Evolutionary conservation across 2,113 vertebrate genomes (phyloP), one percentile per base, ranked within the genome.

Genomic region (Bettongia penicillata): DNA sequence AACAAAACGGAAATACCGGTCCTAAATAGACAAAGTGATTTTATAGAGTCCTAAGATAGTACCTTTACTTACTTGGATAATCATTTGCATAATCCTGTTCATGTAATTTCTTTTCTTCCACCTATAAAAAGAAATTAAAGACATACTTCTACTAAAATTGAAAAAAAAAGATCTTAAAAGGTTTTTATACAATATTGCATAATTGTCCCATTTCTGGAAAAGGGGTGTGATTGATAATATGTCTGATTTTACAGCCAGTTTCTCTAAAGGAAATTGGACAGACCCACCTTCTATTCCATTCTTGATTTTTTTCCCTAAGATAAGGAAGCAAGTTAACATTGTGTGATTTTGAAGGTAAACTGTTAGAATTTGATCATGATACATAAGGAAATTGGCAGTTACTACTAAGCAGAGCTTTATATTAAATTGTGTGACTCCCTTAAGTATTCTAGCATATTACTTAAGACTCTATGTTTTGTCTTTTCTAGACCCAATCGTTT

Each of bases 401-500:
- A 51, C 28, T 93, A 22, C 28, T 93, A 22, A 51, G 9, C 95
- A 16, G 90, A 24, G 3, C 91, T 90, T 47, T 49, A 77, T 23
- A 91, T 96, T 50, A 52, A 90, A 7, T 91, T 89, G 49, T 51
- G 11, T 92, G 28, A 12, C 91, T 96, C 91, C 25, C 55, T 3
- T 50, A 52, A 90, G 50, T 37, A 43, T 77, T 94, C 61, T 77
- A 26, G 92, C 93, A 0, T 94, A 47, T 95, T 94, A 6, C 91
- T 89, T 98, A 51, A 97, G 55, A 89, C 50, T 68, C 90, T 97
- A 7, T 95, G 25, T 98, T 93, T 97, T 95, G 52, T 52, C 97
- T 97, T 97, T 93, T 94, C 55, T 96, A 99, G 99, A 97, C 99
- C 99, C 84, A 99, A 99, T 96, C 98, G 99, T 61, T 98, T 99